Base-by-base conservation (phyloP, 2,113 vertebrate species). In the Arothron firmamentum region DNA sequence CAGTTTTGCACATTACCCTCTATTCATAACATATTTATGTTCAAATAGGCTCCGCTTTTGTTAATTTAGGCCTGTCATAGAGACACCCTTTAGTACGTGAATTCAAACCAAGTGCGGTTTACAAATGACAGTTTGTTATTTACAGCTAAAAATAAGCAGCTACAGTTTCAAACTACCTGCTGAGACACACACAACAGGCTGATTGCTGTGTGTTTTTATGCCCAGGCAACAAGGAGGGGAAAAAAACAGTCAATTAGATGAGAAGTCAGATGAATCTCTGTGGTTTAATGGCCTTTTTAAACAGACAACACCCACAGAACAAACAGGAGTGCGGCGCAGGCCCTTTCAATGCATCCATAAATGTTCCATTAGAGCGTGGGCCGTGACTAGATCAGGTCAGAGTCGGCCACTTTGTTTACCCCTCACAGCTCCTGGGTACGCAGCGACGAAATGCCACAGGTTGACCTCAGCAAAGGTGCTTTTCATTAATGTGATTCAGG, bases 401-500 rank as follows among this genome's bases (percentile, higher is more conserved):
- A 57, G 64, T 53, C 53, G 18, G 56, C 50, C 15, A 43, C n/a
- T 82, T 43, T 48, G 60, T 84, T 78, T 82, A 78, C 70, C 56
- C 57, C 16, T 10, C 52, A 20, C 1, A 59, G 65, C 65, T 66
- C 65, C 47, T 67, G 77, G 74, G 70, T 81, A 80, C 57, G 56
- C 11, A 57, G 65, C 47, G 13, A 76, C 81, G 55, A 81, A 84
- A 81, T 81, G 70, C 81, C 83, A 81, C 64, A 77, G 45, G 75
- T 45, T 56, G 74, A 83, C 83, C 68, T 80, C 74, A 42, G 75
- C 63, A 58, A 81, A 78, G 67, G 80, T 77, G 79, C 72, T 80
- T 85, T 83, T 66, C 81, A 84, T 83, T 84, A 83, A 86, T 73
- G 74, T 79, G 79, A 88, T 87, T 88, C 83, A 81, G 82, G 72